Evolutionary conservation across 2,797 vertebrate genomes (phyloP).

Genomic region (Hyperoplus immaculatus): DNA sequence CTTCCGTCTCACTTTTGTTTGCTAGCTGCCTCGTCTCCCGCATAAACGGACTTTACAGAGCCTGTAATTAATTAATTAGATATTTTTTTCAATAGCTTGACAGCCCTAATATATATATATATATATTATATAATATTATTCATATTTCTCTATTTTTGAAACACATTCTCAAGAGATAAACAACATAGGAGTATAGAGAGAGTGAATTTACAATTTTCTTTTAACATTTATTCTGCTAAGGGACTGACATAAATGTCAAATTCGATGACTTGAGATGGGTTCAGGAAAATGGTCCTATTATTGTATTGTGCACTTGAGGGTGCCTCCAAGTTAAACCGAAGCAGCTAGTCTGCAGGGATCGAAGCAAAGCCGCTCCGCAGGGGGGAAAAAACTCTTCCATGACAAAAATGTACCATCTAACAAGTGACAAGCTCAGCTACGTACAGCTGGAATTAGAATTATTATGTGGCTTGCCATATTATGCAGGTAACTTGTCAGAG

Average conservation of each 20-base stretch:
- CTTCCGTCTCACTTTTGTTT: no score
- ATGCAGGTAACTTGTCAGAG: not conserved
- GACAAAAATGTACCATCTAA: not conserved
- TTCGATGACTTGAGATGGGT: not conserved
- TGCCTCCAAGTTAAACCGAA: slow-evolving; percentile 6
- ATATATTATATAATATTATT: no score
- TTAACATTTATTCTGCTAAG: not conserved
- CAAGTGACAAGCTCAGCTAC: not conserved
- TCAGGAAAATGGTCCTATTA: not conserved
- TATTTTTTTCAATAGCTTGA: no score
- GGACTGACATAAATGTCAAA: not conserved
- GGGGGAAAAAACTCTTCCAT: no score
- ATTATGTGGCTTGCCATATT: not conserved
- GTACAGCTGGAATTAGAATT: not conserved
- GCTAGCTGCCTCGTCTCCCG: no score
- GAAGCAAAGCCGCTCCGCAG: no score
- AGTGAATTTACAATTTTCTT: no score
- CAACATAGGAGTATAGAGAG: no score
- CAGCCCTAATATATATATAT: no score
- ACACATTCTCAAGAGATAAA: not conserved
- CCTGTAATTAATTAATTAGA: no score
- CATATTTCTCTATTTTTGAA: not conserved
- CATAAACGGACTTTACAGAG: no score
- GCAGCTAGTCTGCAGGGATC: not conserved
- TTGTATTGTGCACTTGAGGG: slow-evolving; percentile 3